Percentiles rank a stretch among this genome's conserved stretches.
These are phyloP conservation scores for Drosophila nr. perissopoda DNA, from an alignment of 2,888 invertebrate species.

Conservation along the genomic window DNA sequence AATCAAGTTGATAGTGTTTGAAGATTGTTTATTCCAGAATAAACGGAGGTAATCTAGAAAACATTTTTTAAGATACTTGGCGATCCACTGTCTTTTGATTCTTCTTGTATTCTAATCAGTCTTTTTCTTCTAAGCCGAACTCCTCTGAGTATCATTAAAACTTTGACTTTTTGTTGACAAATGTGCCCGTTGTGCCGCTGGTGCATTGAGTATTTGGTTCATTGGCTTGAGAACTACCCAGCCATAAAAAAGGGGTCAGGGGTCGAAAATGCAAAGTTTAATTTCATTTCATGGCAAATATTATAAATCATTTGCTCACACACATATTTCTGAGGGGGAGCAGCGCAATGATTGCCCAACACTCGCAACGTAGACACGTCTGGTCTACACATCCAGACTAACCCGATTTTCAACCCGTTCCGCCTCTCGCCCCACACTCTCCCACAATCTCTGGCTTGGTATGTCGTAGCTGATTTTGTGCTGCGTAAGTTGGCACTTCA, in stretches of 20 bases:
- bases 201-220: constrained; percentile 1
- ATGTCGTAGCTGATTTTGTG: constrained; percentile 55
- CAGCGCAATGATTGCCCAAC: constrained; percentile 64
- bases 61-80: neutral
- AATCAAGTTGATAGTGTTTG: neutral
- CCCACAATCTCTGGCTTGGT: constrained; percentile 2
- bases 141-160: neutral
- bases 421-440: neutral
- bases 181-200: neutral
- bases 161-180: neutral
- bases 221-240: constrained; percentile 14
- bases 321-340: constrained; percentile 49
- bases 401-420: constrained; percentile 33
- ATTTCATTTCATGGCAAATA: constrained; percentile 78
- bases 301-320: constrained; percentile 76
- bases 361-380: constrained; percentile 25
- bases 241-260: constrained; percentile 70
- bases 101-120: neutral
- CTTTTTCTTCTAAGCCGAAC: neutral
- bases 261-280: constrained; percentile 72
- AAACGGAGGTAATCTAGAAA: neutral
- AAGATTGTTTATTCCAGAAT: neutral
- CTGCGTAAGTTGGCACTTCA: constrained; percentile 81
- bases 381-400: constrained; percentile 35
- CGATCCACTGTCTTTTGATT: neutral